Conservation (phyloP, 2,888 invertebrate species). For the Drosophila mayaguana region DNA sequence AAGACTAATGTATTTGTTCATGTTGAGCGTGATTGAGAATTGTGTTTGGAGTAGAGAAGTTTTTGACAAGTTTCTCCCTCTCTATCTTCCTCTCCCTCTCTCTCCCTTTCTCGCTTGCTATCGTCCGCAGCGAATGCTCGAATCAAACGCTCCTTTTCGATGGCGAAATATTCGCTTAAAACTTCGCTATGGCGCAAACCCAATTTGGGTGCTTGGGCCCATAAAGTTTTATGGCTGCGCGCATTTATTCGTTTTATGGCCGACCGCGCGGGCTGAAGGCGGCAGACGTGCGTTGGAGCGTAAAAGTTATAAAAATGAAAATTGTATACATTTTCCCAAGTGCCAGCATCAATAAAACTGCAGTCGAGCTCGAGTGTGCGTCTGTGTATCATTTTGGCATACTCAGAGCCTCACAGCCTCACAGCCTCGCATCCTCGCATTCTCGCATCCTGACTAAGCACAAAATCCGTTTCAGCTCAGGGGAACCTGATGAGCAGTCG, state of each 20-base stretch:
- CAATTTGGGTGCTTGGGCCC: conserved; percentile 60
- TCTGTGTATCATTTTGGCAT: conserved; percentile 4
- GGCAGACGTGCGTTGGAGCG: conserved; percentile 63
- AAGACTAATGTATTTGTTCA: conserved; percentile 37
- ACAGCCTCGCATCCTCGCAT: neutral
- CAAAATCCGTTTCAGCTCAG: conserved; percentile 71
- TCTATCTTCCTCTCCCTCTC: neutral
- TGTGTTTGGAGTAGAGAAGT: conserved; percentile 17
- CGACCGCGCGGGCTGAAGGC: conserved; percentile 49
- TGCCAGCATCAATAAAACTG: conserved; percentile 64
- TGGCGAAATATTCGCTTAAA: conserved; percentile 34
- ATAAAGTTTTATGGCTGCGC: conserved; percentile 74
- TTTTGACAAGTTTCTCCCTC: conserved; percentile 53
- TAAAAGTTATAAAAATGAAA: conserved; percentile 74
- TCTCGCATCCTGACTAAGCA: conserved; percentile 71
- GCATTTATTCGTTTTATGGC: conserved; percentile 72
- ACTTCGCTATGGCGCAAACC: conserved; percentile 48
- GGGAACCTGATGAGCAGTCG: conserved; percentile 46
- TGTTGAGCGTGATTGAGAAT: conserved; percentile 19
- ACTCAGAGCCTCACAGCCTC: neutral
- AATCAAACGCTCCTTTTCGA: conserved; percentile 19
- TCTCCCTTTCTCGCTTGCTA: conserved; percentile 12
- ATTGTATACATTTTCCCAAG: conserved; percentile 79
- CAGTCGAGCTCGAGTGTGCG: conserved; percentile 42
- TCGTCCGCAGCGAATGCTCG: neutral